Base-by-base conservation (phyloP, 2,113 vertebrate species). In the Halcyon senegalensis region DNA sequence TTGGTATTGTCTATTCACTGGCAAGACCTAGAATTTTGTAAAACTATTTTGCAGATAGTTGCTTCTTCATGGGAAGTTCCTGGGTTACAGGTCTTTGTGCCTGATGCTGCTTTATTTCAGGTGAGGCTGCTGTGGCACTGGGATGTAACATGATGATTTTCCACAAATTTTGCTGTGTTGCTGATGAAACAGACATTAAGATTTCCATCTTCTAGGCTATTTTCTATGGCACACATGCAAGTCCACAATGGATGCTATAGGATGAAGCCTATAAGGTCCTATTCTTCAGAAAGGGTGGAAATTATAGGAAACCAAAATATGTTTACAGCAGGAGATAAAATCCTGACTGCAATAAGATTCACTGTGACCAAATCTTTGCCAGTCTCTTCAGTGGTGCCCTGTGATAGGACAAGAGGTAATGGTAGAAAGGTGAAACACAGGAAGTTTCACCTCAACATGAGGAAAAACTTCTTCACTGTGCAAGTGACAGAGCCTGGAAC, bases 241-340 rank as follows among this genome's bases (percentile, higher is more conserved):
- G 23, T 53, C 2, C 53, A 79, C 24, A 60, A 8, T 0, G 3
- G 39, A 7, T 43, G 56, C 73, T 66, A 17, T 2, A 3, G 50
- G 46, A 58, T 55, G 64, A 62, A 83, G 48, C 27, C 24, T 73
- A 10, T n/a, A 69, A 69, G 35, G 33, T 27, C 4, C 60, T 7
- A 24, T 33, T 39, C 39, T 76, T 69, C 80, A 92, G 44, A 30
- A 73, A 64, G 44, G 60, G 24, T 12, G 44, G 39, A 64, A 69
- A 19, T 9, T 1, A 6, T 0, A 41, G 48, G 17, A 55, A 50
- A 50, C 11, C 28, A 31, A 30, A 46, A 31, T 1, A 10, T 2
- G 7, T 43, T 50, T 59, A 44, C 39, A 78, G 23, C 3, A 9
- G 50, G 51, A 84, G 83, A 33, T 20, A 59, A 81, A 74, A 55